A percentile compares a stretch with the other conserved stretches of the same genome.
phyloP scores from a whole-genome alignment of 2,888 invertebrate genomes.

The Drosophila parthenogenetica region DNA sequence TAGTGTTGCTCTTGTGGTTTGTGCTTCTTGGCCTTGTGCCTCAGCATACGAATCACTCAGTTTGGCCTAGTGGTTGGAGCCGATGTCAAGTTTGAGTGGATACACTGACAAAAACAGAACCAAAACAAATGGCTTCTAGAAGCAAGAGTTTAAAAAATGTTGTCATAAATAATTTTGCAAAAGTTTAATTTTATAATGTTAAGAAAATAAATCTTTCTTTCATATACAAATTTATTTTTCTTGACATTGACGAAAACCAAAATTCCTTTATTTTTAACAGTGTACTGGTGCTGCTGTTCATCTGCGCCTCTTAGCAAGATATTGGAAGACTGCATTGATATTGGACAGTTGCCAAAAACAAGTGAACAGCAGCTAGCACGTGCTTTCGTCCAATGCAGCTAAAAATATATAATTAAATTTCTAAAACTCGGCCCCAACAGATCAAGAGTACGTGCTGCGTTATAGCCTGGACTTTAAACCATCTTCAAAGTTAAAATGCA shows the following conservation, averaged over 20 bases:
- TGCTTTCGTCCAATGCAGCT: conserved; percentile 41
- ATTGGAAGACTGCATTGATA: conserved; percentile 57
- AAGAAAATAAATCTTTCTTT: too few relatives aligned
- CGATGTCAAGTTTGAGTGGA: conserved; percentile 71
- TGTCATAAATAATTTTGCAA: too few relatives aligned
- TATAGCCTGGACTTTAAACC: conserved; percentile 44
- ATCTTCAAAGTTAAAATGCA: conserved; percentile 40
- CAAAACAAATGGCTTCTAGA: too few relatives aligned
- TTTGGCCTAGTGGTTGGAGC: conserved; percentile 15
- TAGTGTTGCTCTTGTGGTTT: conserved; percentile 41
- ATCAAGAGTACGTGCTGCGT: not conserved
- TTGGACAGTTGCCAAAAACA: conserved; percentile 67
- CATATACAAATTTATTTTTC: too few relatives aligned
- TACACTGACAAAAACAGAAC: not conserved
- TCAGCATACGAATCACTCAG: conserved; percentile 40
- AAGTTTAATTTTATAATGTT: too few relatives aligned
- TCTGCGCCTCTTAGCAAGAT: conserved; percentile 30
- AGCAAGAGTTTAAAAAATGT: too few relatives aligned
- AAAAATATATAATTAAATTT: conserved; percentile 59
- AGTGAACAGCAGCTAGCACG: conserved; percentile 33
- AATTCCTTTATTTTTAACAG: not conserved
- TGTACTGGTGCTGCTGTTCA: conserved; percentile 29
- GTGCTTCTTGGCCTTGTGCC: conserved; percentile 64
- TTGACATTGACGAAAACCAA: too few relatives aligned
- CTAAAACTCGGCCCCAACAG: conserved; percentile 17